A percentile compares a stretch with the other conserved stretches of the same genome.
Evolutionary conservation across 1,140 invertebrate species (phyloP).

Genomic region (Glossosoma conforme): DNA sequence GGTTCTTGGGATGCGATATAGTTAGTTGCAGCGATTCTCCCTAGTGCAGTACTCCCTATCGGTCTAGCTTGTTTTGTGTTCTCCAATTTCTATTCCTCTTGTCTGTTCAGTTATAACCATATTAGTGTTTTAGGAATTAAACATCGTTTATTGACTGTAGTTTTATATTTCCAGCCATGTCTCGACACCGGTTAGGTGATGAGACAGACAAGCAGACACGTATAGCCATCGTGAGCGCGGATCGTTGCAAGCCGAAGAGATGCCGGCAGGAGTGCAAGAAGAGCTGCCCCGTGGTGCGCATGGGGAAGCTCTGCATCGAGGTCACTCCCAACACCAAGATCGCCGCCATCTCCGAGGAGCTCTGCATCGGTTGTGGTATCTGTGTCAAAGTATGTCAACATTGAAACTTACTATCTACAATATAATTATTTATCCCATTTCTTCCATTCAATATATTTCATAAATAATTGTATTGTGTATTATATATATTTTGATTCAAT

Average conservation of each 20-base stretch:
- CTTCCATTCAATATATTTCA: too few relatives aligned
- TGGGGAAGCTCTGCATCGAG: conserved; percentile 99
- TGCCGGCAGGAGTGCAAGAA: conserved; percentile 99
- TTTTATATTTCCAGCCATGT: conserved; percentile 59
- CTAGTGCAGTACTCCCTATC: too few relatives aligned
- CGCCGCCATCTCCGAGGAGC: conserved; percentile 94
- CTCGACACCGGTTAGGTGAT: conserved; percentile 68
- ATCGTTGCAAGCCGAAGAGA: conserved; percentile 98
- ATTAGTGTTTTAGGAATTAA: too few relatives aligned
- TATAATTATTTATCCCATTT: conserved; percentile 7
- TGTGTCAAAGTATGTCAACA: conserved; percentile 89
- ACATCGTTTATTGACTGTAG: too few relatives aligned
- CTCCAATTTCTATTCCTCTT: too few relatives aligned
- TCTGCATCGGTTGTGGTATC: conserved; percentile 99
- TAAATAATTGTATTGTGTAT: too few relatives aligned
- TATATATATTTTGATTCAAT: too few relatives aligned
- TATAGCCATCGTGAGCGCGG: conserved; percentile 97
- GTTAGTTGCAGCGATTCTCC: too few relatives aligned
- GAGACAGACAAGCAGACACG: conserved; percentile 89
- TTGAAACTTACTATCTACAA: conserved; percentile 4
- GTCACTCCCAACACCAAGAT: conserved; percentile 97
- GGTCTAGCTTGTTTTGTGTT: too few relatives aligned
- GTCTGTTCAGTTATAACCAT: too few relatives aligned
- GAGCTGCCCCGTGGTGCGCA: conserved; percentile 95
- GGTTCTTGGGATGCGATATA: too few relatives aligned